Base-by-base conservation (phyloP, 2,797 vertebrate species). In the Intellagama lesueurii region DNA sequence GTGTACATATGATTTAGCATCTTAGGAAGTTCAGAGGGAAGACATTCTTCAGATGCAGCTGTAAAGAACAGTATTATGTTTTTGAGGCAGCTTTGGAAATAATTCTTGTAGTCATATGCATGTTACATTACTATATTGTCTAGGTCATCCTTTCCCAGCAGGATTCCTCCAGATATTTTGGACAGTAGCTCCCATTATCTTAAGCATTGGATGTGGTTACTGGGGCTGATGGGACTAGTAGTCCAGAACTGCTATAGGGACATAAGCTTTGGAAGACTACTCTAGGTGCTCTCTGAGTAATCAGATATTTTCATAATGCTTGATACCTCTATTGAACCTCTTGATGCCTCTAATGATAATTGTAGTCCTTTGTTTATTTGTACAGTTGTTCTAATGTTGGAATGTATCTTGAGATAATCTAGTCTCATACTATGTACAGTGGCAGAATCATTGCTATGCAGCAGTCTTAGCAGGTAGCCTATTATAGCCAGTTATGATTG, bases 301-400 rank as follows among this genome's bases (percentile, higher is more conserved):
- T 89, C 66, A 69, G 40, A 70, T 64, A 40, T 70, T 79, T 32
- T 85, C 19, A 83, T 66, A 89, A 56, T 60, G 40, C 60, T 72
- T 79, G 64, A 72, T 84, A 60, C 28, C 49, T 81, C 47, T 69
- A 83, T 44, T 82, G 35, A 32, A 44, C 40, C 40, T 40, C 40
- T 40, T 40, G 40, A 40, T 40, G 3, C 40, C 40, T 40, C 40
- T 40, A 56, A 26, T 40, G 70, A 7, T 26, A n/a, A 5, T 64
- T 35, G 32, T 6, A 24, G 30, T 40, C 24, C 26, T 76, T 76
- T 6, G 28, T 85, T 85, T 40, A 7, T 76, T 44, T 44, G 40
- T 60, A 40, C 12, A 64, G 40, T 40, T 56, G 19, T 24, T 72
- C 8, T 11, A 26, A 30, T 30, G 47, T 69, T 84, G 66, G 47